Conservation (phyloP, 2,113 vertebrate genomes). For the Cromileptes altivelis region DNA sequence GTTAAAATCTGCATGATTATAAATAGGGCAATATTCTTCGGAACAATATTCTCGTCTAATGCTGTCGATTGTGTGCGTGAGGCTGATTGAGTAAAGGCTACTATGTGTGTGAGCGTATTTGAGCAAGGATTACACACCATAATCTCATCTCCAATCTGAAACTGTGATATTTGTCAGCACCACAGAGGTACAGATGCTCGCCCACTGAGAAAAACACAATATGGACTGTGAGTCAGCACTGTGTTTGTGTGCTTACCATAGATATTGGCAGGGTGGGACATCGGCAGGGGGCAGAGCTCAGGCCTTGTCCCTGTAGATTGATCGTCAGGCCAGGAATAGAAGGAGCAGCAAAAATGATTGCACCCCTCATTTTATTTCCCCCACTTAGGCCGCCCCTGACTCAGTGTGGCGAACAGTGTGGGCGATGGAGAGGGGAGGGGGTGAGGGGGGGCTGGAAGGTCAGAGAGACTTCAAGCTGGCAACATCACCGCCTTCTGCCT, state of each 20-base stretch:
- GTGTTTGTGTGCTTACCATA: constrained; percentile 36
- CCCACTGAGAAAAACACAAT: constrained; percentile 21
- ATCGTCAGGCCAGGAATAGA: constrained; percentile 58
- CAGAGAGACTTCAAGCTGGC: constrained; percentile 49
- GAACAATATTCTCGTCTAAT: constrained; percentile 12
- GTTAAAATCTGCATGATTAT: constrained; percentile 34
- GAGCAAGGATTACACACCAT: constrained; percentile 19
- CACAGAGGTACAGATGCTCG: constrained; percentile 15
- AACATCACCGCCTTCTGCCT: constrained; percentile 28
- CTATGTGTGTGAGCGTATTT: constrained; percentile 1
- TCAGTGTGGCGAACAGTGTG: constrained; percentile 28
- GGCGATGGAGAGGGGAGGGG: constrained; percentile 5
- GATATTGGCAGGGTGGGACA: constrained; percentile 50
- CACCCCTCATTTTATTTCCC: constrained; percentile 36
- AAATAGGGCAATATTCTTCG: constrained; percentile 26
- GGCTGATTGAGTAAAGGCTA: not conserved
- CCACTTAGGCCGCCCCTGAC: constrained; percentile 33
- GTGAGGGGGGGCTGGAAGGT: constrained; percentile 44
- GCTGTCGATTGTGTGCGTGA: constrained; percentile 27
- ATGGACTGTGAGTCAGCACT: constrained; percentile 58
- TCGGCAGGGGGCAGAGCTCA: constrained; percentile 17
- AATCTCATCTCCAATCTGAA: constrained; percentile 48
- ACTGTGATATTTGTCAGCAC: constrained; percentile 38
- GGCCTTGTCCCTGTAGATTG: constrained; percentile 46
- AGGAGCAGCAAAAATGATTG: constrained; percentile 52